Evolutionary conservation across 2,888 invertebrate genomes (phyloP), one percentile per base, ranked within the genome.

Genomic region (Metacarcinus magister): DNA sequence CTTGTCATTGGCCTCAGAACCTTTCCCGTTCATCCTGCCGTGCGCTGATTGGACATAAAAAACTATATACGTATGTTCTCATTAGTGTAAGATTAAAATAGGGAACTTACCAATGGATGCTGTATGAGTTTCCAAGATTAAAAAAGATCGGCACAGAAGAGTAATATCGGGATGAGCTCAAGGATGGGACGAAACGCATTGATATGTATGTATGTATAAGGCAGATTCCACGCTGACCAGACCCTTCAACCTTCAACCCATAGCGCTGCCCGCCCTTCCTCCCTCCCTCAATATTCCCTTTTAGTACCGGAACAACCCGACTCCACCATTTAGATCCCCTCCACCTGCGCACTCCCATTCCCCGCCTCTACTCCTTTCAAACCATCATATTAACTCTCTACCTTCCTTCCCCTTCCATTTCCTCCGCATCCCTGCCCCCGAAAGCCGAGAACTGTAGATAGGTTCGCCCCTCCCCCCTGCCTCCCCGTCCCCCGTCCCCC

Each of bases 151-250:
- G 10, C 54, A 13, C 23, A n/a, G 75, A 75, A 23, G 28, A 4
- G 75, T 75, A 23, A n/a, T 75, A 23, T 75, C n/a, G n/a, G 19
- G 75, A 75, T 75, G 75, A 82, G 82, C 32, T 2, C 82, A 23
- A 10, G 32, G 23, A 32, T 8, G 32, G 13, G 28, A 23, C 82
- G 82, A 4, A 28, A 82, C 32, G 28, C 82, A 32, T 82, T 82
- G 32, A 28, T 82, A 82, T 82, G 82, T 82, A 82, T 82, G 23
- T 82, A 82, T 82, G 82, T 82, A 82, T 82, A 32, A 82, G 32
- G 82, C 32, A 82, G 82, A 82, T 82, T 28, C 82, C 82, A 32
- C 32, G 32, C 32, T 82, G 82, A 28, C 82, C 82, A 82, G 82
- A 67, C 67, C 82, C 28, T 82, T 82, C 82, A 82, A 32, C 32